Conservation (phyloP, 2,113 vertebrate genomes). For the Equus quagga region DNA sequence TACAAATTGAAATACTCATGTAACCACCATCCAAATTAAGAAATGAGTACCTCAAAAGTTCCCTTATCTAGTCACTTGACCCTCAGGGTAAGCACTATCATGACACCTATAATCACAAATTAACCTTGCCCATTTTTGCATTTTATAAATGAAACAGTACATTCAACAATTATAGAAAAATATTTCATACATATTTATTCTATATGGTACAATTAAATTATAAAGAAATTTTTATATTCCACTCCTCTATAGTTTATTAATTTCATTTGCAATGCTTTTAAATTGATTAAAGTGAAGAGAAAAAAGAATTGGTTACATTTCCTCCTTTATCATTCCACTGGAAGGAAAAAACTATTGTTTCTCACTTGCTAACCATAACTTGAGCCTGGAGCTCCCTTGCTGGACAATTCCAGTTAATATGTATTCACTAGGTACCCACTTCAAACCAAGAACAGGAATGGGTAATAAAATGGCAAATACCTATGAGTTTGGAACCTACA, state of each 20-base stretch:
- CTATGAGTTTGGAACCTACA: not conserved
- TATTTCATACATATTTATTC: not conserved
- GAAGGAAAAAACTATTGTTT: not conserved
- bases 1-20: not conserved
- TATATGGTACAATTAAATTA: not conserved
- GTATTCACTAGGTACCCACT: not conserved
- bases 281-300: slow-evolving; percentile 16
- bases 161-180: not conserved
- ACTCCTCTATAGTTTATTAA: not conserved
- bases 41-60: not conserved
- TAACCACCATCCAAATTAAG: not conserved
- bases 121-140: not conserved
- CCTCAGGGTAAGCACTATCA: not conserved
- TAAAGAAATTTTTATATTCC: not conserved
- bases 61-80: not conserved
- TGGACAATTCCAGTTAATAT: not conserved
- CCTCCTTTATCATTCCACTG: not conserved
- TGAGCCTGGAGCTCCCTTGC: not conserved
- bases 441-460: not conserved
- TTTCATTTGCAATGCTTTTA: not conserved
- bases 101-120: not conserved
- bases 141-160: not conserved
- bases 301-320: not conserved
- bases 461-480: not conserved
- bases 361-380: not conserved